A percentile compares a stretch with the other conserved stretches of the same genome.
Evolutionary conservation across 2,797 vertebrate species (phyloP).

Genomic region (Sebastes melanostomus): DNA sequence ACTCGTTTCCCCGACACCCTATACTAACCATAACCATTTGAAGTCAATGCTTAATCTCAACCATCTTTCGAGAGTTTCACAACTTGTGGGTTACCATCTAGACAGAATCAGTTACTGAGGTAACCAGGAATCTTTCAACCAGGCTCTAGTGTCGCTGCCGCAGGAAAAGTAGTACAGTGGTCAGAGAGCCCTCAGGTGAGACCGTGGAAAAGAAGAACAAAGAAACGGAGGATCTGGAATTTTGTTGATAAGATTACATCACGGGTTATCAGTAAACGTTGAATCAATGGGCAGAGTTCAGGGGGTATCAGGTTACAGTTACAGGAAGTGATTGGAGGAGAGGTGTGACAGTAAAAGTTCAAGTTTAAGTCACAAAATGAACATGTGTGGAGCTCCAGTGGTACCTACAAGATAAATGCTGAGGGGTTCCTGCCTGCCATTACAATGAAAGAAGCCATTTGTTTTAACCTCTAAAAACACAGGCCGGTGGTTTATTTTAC

Average conservation of each 20-base stretch:
- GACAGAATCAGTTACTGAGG: background rate
- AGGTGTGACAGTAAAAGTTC: background rate
- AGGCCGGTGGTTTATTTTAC: background rate
- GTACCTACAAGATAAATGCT: background rate
- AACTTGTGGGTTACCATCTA: too few species aligned
- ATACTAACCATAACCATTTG: too few species aligned
- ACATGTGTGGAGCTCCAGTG: background rate
- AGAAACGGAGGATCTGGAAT: background rate
- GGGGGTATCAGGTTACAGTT: background rate
- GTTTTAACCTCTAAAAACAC: background rate
- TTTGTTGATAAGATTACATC: background rate
- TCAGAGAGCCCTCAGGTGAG: background rate
- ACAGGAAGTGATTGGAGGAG: background rate
- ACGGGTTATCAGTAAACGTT: background rate
- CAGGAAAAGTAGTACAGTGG: too few species aligned
- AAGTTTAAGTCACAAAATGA: background rate
- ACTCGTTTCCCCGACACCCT: too few species aligned
- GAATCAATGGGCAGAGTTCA: background rate
- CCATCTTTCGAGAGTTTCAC: too few species aligned
- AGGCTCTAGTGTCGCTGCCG: background rate
- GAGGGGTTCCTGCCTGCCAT: conserved; percentile 2
- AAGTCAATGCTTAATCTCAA: too few species aligned
- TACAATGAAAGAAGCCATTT: background rate
- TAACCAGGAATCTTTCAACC: background rate
- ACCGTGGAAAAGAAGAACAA: background rate